Evolutionary conservation across 2,888 invertebrate species (phyloP).

Genomic region (Eremobia ochroleuca): DNA sequence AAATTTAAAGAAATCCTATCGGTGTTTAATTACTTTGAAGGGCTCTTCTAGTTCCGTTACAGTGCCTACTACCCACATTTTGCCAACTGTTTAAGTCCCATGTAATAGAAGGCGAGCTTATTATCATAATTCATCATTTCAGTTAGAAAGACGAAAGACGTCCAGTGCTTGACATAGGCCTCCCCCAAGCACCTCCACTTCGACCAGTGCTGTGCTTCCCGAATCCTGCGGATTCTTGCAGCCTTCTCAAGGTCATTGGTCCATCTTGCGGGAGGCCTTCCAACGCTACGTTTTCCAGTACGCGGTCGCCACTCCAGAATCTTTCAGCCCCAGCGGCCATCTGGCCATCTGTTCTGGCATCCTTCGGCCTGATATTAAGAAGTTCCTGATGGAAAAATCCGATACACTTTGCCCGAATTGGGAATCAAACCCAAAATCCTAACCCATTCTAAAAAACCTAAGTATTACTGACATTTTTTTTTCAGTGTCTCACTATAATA

Average conservation of each 20-base stretch:
- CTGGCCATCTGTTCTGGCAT: neutral
- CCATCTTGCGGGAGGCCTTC: neutral
- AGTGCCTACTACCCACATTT: too few species aligned
- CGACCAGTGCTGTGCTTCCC: too few species aligned
- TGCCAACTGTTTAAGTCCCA: too few species aligned
- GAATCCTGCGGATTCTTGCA: neutral
- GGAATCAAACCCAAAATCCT: neutral
- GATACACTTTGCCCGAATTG: neutral
- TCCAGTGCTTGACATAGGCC: neutral
- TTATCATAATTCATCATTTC: neutral
- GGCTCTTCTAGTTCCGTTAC: too few species aligned
- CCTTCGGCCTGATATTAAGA: neutral
- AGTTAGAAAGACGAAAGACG: neutral
- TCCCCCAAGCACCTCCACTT: neutral
- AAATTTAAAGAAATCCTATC: too few species aligned
- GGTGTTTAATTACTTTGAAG: too few species aligned
- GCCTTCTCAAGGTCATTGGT: neutral
- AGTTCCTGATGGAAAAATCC: neutral
- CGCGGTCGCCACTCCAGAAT: too few species aligned
- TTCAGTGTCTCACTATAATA: constrained; percentile 43
- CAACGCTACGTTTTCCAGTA: too few species aligned
- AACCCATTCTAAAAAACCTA: neutral
- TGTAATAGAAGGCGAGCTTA: neutral
- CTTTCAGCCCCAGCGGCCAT: neutral
- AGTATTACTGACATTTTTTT: neutral